Base-by-base conservation (phyloP, 2,888 invertebrate species). In the Belgica antarctica region DNA sequence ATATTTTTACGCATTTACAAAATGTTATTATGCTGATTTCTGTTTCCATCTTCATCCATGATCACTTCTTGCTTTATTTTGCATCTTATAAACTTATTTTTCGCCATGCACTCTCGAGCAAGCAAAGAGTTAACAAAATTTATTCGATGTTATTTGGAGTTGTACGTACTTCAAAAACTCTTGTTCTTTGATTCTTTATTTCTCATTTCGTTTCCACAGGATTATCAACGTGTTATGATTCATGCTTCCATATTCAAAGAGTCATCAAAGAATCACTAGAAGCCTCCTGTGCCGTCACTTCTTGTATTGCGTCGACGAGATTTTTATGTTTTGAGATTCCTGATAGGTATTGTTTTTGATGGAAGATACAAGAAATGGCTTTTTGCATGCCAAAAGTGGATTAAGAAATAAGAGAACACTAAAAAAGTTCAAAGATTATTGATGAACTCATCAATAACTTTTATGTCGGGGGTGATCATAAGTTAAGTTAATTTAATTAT, bases 221-320 rank as follows among this genome's bases (percentile, higher is more conserved):
- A 22, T 52, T 52, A 52, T 52, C 52, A 52, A 52, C 22, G 52
- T 52, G 52, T 52, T 52, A 52, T 52, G 52, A 52, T 52, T 52
- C 22, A 52, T 22, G 52, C 22, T 8, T 7, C 5, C 17, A 52
- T 52, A 52, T 19, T 52, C 19, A 52, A 7, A 41, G 31, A 52
- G n/a, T 22, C 52, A 3, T 52, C 52, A 52, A 31, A 8, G 5
- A 12, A 31, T 52, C 52, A 52, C 34, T 8, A 52, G 52, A 52
- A 52, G 52, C 17, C 52, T 52, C 22, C 52, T 52, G 52, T 52
- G 22, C 17, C 52, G 22, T 52, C 52, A 22, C 41, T 12, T 4
- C 52, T 52, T 52, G 52, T 52, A 52, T 22, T 52, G n/a, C n/a
- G n/a, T n/a, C n/a, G n/a, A n/a, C n/a, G n/a, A n/a, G n/a, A n/a